These are phyloP conservation scores for Ceratosolen solmsi DNA, from an alignment of 1,140 invertebrate species.

Conservation along the genomic window DNA sequence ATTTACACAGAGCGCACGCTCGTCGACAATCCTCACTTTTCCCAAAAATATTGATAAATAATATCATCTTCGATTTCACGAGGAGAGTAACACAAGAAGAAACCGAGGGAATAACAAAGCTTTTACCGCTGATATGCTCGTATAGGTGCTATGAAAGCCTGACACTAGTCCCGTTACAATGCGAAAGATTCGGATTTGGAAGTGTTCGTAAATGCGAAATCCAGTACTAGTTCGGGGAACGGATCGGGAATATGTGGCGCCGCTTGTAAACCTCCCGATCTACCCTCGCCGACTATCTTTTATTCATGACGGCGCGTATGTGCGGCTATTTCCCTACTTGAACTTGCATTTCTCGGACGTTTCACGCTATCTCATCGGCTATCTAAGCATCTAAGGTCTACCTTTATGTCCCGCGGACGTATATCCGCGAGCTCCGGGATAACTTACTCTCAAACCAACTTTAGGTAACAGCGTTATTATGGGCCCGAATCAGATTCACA, in stretches of 20 bases:
- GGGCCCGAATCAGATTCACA: neutral
- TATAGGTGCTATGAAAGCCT: too few species aligned
- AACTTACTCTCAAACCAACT: too few species aligned
- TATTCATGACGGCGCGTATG: conserved; percentile 60
- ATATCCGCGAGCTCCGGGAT: neutral
- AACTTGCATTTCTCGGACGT: conserved; percentile 1
- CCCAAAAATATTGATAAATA: too few species aligned
- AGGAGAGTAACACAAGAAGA: too few species aligned
- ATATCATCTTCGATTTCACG: too few species aligned
- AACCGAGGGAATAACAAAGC: too few species aligned
- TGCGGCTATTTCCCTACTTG: conserved; percentile 3
- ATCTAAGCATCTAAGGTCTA: conserved; percentile 21
- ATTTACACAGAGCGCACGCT: too few species aligned
- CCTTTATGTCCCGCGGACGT: neutral
- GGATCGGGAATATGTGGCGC: neutral
- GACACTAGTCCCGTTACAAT: too few species aligned
- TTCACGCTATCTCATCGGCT: neutral
- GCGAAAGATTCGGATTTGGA: neutral
- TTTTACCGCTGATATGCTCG: too few species aligned
- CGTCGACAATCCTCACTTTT: too few species aligned
- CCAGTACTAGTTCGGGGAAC: conserved; percentile 2
- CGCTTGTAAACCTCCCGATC: neutral
- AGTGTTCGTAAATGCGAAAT: neutral
- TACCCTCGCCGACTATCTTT: conserved; percentile 57
- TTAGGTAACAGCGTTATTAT: too few species aligned